phyloP scores from a whole-genome alignment of 2,797 vertebrate species.

The Spinibarbus caldwelli region DNA sequence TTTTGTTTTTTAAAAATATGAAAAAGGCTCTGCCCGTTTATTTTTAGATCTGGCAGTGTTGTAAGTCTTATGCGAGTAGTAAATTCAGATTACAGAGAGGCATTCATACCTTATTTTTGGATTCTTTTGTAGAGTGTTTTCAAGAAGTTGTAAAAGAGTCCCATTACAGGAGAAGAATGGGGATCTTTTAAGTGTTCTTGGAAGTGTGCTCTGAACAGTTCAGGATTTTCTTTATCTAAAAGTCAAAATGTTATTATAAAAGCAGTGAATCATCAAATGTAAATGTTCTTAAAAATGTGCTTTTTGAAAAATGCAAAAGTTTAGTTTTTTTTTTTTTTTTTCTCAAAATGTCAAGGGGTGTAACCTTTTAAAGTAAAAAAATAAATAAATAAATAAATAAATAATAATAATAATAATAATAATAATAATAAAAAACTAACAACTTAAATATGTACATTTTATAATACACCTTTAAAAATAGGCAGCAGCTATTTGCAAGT shows the following conservation, averaged over 20 bases:
- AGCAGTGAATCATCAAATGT: neutral
- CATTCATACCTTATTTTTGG: constrained; percentile 48
- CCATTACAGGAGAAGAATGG: constrained; percentile 31
- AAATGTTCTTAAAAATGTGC: neutral
- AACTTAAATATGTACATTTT: neutral
- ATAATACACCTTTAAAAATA: neutral
- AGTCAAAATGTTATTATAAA: neutral
- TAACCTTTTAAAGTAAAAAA: neutral
- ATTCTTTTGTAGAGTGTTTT: constrained; percentile 63
- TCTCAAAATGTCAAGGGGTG: neutral
- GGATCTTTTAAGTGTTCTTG: constrained; percentile 62
- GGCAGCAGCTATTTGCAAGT: neutral
- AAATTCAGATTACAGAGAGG: constrained; percentile 47
- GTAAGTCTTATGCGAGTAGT: constrained; percentile 26
- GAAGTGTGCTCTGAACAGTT: neutral
- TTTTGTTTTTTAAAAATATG: constrained; percentile 55
- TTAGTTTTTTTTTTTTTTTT: too few species aligned
- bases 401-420: neutral
- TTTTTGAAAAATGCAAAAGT: neutral
- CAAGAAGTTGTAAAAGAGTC: constrained; percentile 65
- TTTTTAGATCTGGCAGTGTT: constrained; percentile 70
- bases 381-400: too few species aligned
- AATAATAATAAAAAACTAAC: neutral
- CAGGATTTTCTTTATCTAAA: neutral
- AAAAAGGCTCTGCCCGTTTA: constrained; percentile 64